A percentile compares a stretch with the other conserved stretches of the same genome.
These are phyloP conservation scores for Tetragonisca angustula DNA, from an alignment of 2,888 invertebrate species.

Conservation along the genomic window DNA sequence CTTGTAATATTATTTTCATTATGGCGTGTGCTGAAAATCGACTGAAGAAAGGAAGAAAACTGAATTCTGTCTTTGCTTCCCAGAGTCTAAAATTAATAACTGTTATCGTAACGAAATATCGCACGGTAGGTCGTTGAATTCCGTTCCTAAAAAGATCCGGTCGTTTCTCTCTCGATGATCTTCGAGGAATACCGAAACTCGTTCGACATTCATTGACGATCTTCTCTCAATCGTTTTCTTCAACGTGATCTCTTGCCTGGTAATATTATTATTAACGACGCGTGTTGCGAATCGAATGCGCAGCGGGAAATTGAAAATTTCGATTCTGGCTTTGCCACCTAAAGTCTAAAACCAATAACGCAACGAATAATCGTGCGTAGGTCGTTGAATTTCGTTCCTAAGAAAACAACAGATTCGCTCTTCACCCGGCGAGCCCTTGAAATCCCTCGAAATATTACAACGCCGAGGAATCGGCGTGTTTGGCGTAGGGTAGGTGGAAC, in stretches of 20 bases:
- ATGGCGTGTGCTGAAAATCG: neutral
- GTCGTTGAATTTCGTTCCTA: neutral
- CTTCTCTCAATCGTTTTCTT: neutral
- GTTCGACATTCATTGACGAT: neutral
- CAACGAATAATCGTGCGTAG: too few species aligned
- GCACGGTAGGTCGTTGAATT: too few species aligned
- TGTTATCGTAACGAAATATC: too few species aligned
- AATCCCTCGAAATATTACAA: neutral
- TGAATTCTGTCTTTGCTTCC: neutral
- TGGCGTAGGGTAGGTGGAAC: constrained; percentile 27
- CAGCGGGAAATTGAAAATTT: neutral
- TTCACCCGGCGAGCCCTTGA: neutral
- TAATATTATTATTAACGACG: neutral
- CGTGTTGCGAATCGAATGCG: neutral
- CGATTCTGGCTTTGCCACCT: neutral
- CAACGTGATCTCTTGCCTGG: too few species aligned
- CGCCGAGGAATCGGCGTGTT: constrained; percentile 29
- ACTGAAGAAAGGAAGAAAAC: neutral
- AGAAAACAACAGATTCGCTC: neutral
- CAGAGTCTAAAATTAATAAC: too few species aligned
- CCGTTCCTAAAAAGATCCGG: constrained; percentile 7
- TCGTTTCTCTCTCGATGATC: neutral
- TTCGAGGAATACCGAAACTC: constrained; percentile 2
- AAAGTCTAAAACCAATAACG: too few species aligned
- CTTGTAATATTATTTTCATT: neutral